Conservation (phyloP, 2,113 vertebrate species). For the Mohoua ochrocephala region DNA sequence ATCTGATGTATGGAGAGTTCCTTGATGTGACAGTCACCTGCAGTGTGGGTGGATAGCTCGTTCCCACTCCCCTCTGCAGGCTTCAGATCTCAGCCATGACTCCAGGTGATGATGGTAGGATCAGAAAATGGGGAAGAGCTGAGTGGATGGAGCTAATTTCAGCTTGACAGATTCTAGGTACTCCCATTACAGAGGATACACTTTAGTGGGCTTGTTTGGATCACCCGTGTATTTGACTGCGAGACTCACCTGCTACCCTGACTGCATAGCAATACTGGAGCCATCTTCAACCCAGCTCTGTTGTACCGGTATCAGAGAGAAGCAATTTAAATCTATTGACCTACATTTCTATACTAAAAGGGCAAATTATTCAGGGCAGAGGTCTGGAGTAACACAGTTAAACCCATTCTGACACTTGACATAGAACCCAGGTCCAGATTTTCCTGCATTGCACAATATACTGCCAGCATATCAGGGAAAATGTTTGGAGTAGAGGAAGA, state of each 20-base stretch:
- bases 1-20: background rate
- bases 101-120: background rate
- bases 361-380: background rate
- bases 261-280: background rate
- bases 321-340: background rate
- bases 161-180: background rate
- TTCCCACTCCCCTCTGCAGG: background rate
- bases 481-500: background rate
- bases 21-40: conserved; percentile 18
- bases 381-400: background rate
- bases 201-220: background rate
- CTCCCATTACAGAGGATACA: background rate
- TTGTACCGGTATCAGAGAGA: background rate
- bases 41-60: background rate
- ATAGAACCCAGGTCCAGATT: background rate
- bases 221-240: background rate
- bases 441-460: background rate
- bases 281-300: background rate
- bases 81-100: background rate
- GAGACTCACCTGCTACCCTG: background rate
- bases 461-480: background rate
- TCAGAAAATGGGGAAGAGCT: background rate
- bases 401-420: background rate
- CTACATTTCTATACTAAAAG: background rate
- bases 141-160: background rate